These are phyloP conservation scores for Meloe dianella DNA, from an alignment of 2,888 invertebrate genomes.

Conservation along the genomic window DNA sequence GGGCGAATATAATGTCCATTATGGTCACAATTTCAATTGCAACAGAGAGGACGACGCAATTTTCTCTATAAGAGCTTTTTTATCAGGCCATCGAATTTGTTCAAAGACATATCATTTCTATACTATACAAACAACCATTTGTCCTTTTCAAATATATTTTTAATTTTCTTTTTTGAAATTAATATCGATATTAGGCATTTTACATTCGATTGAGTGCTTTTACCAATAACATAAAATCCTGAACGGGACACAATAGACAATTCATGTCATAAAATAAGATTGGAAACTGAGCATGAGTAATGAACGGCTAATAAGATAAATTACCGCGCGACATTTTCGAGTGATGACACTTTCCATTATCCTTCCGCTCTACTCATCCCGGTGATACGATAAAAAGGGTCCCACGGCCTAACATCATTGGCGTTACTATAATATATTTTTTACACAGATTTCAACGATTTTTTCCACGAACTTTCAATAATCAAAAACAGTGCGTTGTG, in stretches of 20 bases:
- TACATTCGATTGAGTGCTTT: conserved; percentile 6
- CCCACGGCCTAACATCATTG: conserved; percentile 39
- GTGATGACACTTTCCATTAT: conserved; percentile 48
- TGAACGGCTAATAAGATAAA: conserved; percentile 51
- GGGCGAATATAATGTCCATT: conserved; percentile 51
- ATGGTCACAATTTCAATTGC: conserved; percentile 26
- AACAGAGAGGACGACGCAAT: conserved; percentile 3
- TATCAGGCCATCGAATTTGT: conserved; percentile 8
- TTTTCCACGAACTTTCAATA: neutral
- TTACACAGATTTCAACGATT: neutral
- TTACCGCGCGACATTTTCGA: conserved; percentile 45
- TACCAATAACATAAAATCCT: conserved; percentile 1
- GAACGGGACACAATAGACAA: conserved; percentile 19
- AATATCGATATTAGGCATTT: conserved; percentile 2
- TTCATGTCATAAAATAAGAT: conserved; percentile 29
- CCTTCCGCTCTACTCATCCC: conserved; percentile 38
- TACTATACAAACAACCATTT: conserved; percentile 3
- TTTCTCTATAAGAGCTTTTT: neutral
- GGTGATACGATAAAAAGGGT: conserved; percentile 37
- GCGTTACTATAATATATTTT: neutral
- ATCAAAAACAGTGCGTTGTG: too few relatives aligned
- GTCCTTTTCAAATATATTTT: neutral
- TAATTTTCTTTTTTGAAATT: neutral
- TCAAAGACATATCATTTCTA: conserved; percentile 1
- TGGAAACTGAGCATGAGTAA: conserved; percentile 39